These are phyloP conservation scores for Oryzias curvinotus DNA, from an alignment of 2,113 vertebrate species.

Conservation along the genomic window DNA sequence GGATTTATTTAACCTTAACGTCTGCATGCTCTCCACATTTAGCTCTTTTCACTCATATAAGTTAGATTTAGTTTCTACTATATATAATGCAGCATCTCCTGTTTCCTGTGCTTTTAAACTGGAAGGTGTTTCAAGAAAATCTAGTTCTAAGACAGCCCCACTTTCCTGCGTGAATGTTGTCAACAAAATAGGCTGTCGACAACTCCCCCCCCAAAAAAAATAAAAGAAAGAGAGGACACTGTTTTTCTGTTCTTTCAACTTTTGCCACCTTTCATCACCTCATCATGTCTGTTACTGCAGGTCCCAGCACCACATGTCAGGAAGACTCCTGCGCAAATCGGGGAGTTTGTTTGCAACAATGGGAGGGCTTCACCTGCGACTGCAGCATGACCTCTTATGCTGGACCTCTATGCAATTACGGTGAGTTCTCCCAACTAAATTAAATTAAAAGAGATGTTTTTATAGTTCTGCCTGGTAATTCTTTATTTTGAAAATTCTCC, in stretches of 20 bases:
- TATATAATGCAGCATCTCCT: conserved; percentile 8
- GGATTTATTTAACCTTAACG: conserved; percentile 49
- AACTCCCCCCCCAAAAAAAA: conserved; percentile 13
- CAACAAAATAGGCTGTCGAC: conserved; percentile 37
- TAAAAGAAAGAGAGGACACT: neutral
- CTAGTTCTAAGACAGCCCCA: conserved; percentile 18
- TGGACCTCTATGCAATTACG: conserved; percentile 93
- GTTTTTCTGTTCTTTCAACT: conserved; percentile 28
- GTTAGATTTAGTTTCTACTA: conserved; percentile 12
- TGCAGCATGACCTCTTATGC: conserved; percentile 99
- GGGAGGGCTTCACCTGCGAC: conserved; percentile 98
- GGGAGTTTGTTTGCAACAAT: conserved; percentile 97
- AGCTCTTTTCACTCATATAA: conserved; percentile 24
- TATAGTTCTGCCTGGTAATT: neutral
- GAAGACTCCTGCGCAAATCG: conserved; percentile 98
- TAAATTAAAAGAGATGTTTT: neutral
- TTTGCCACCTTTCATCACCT: conserved; percentile 13
- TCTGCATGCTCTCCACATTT: conserved; percentile 58
- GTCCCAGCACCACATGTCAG: conserved; percentile 97
- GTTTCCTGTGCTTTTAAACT: conserved; percentile 22
- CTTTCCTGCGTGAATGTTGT: conserved; percentile 13
- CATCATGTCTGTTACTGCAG: conserved; percentile 67
- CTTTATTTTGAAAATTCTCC: no score
- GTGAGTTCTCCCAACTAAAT: conserved; percentile 74
- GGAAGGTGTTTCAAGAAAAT: conserved; percentile 34